Percentiles rank a stretch among this genome's conserved stretches.
These are phyloP conservation scores for Galaxea fascicularis DNA, from an alignment of 92 coral and sea anemone genomes.

Conservation along the genomic window DNA sequence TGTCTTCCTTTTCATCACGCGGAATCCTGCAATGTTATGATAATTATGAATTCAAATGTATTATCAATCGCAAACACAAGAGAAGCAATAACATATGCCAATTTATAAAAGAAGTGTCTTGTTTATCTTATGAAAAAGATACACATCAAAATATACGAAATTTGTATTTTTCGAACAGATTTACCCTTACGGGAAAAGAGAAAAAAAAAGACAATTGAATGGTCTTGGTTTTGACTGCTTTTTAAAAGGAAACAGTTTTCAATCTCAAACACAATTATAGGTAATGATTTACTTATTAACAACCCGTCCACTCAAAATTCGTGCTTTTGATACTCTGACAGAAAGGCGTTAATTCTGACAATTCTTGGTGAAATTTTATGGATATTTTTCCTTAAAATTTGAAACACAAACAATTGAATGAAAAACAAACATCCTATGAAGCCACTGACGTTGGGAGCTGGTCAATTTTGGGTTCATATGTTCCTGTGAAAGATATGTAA, in stretches of 20 bases:
- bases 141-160: not conserved
- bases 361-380: not conserved
- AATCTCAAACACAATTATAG: not conserved
- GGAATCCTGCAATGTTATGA: constrained; percentile 45
- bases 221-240: not conserved
- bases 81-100: constrained; percentile 30
- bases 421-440: not conserved
- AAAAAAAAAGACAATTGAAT: not conserved
- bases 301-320: not conserved
- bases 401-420: too few relatives aligned
- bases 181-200: too few relatives aligned
- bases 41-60: constrained; percentile 41
- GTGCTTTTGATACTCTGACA: not conserved
- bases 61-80: constrained; percentile 38
- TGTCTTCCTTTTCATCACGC: not conserved
- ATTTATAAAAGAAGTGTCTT: constrained; percentile 1
- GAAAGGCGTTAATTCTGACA: not conserved
- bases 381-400: too few relatives aligned
- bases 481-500: too few relatives aligned
- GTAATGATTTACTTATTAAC: constrained; percentile 32
- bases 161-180: not conserved
- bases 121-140: not conserved
- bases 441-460: too few relatives aligned
- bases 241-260: not conserved
- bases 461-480: too few relatives aligned